phyloP scores from a whole-genome alignment of 2,113 vertebrate species.

The Ictalurus punctatus region DNA sequence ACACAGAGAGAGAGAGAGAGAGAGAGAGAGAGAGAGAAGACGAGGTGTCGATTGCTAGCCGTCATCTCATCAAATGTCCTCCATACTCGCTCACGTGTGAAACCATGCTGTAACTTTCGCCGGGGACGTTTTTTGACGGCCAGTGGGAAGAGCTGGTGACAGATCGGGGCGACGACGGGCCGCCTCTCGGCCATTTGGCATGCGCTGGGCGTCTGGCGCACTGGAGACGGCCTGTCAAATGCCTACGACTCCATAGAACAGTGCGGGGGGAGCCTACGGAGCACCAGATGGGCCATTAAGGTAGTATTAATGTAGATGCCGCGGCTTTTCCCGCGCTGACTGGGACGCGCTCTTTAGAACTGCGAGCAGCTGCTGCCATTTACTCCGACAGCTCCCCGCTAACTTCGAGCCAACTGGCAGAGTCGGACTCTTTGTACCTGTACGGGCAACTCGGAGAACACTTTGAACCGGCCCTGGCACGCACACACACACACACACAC shows the following conservation, averaged over 20 bases:
- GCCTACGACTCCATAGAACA: conserved; percentile 99
- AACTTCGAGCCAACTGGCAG: conserved; percentile 99
- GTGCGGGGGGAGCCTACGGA: conserved; percentile 97
- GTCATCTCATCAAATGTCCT: conserved; percentile 53
- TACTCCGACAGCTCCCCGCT: conserved; percentile 99
- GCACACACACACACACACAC: conserved; percentile 44
- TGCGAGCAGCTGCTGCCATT: conserved; percentile 99
- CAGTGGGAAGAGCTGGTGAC: conserved; percentile 91
- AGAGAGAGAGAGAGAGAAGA: conserved; percentile 24
- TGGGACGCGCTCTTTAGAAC: conserved; percentile 99
- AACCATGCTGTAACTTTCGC: conserved; percentile 69
- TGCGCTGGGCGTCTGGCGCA: conserved; percentile 93
- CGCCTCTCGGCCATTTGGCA: conserved; percentile 98
- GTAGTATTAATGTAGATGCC: conserved; percentile 99
- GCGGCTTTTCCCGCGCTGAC: conserved; percentile 99
- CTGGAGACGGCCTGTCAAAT: conserved; percentile 99
- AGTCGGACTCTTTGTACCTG: conserved; percentile 89
- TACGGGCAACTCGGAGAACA: conserved; percentile 65
- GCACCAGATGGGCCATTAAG: conserved; percentile 99
- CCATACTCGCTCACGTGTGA: conserved; percentile 79
- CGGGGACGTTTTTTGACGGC: conserved; percentile 77
- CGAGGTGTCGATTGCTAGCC: conserved; percentile 52
- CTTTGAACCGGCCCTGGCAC: conserved; percentile 46
- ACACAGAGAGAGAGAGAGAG: conserved; percentile 43
- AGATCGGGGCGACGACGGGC: conserved; percentile 94